Percentiles rank a stretch among this genome's conserved stretches.
Evolutionary conservation across 2,888 invertebrate genomes (phyloP).

Genomic region (Stomorhina lunata): DNA sequence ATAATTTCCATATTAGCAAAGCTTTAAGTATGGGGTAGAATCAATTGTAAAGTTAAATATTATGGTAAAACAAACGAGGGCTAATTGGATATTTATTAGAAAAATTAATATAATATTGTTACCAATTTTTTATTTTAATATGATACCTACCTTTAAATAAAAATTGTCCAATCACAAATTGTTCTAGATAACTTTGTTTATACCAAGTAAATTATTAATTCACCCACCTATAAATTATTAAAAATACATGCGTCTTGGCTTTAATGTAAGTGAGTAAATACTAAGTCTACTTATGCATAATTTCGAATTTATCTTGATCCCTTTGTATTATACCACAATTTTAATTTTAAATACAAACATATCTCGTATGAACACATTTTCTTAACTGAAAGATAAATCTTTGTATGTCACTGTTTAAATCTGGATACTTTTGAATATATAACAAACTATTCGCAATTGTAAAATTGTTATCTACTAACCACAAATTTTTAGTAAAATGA

Average conservation of each 20-base stretch:
- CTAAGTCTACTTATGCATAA: too few relatives aligned
- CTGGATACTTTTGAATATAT: neutral
- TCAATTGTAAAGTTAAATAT: neutral
- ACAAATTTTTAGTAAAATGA: slow-evolving; percentile 31
- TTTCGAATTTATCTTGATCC: slow-evolving; percentile 13
- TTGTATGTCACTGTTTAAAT: neutral
- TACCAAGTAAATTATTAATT: neutral
- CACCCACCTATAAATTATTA: too few relatives aligned
- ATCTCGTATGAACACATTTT: neutral
- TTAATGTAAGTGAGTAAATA: too few relatives aligned
- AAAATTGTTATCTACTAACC: slow-evolving; percentile 30
- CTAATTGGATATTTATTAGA: too few relatives aligned
- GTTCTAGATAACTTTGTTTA: neutral
- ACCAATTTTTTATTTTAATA: too few relatives aligned
- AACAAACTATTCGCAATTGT: neutral
- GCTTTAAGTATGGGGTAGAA: neutral
- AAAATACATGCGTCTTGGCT: neutral
- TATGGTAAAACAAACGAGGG: neutral
- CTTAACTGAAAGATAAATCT: too few relatives aligned
- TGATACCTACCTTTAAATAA: too few relatives aligned
- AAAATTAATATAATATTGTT: neutral
- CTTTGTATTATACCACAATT: too few relatives aligned
- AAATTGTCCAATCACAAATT: too few relatives aligned
- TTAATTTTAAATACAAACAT: neutral
- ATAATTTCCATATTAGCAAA: too few relatives aligned